A percentile compares a stretch with the other conserved stretches of the same genome.
phyloP scores from a whole-genome alignment of 1,140 invertebrate genomes.

The Eufriesea mexicana region DNA sequence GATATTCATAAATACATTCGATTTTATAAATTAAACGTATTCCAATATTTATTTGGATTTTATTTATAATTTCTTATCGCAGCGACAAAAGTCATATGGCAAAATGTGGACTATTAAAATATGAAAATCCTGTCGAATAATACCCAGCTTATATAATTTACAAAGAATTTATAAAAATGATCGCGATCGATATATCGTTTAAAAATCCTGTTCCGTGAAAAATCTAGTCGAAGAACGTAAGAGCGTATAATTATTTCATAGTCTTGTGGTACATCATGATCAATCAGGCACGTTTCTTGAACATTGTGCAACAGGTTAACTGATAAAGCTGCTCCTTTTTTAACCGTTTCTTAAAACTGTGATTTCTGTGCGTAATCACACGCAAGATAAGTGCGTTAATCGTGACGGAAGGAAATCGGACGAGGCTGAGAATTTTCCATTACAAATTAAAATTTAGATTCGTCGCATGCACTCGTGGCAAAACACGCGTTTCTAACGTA shows the following conservation, averaged over 20 bases:
- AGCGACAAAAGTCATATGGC: too few species aligned
- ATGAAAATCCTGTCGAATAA: too few species aligned
- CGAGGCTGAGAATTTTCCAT: constrained; percentile 37
- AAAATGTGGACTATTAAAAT: too few species aligned
- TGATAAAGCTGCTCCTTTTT: constrained; percentile 56
- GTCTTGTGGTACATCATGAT: constrained; percentile 19
- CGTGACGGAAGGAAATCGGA: constrained; percentile 20
- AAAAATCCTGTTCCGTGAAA: neutral
- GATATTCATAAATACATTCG: too few species aligned
- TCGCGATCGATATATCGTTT: too few species aligned
- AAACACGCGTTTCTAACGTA: too few species aligned
- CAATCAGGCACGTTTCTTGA: constrained; percentile 46
- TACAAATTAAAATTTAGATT: neutral
- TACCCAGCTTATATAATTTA: neutral
- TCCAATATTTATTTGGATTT: too few species aligned
- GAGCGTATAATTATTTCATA: constrained; percentile 27
- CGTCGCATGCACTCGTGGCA: neutral
- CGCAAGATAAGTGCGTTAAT: constrained; percentile 35
- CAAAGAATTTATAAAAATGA: neutral
- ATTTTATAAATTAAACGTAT: too few species aligned
- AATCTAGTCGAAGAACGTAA: neutral
- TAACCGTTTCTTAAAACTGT: constrained; percentile 29
- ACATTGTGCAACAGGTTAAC: constrained; percentile 58
- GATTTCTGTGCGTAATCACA: constrained; percentile 51
- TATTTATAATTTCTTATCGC: too few species aligned